These are phyloP conservation scores for Cassiopea xamachana DNA, from an alignment of 30 jellyfish, hydroid and myxozoan genomes.

Conservation along the genomic window DNA sequence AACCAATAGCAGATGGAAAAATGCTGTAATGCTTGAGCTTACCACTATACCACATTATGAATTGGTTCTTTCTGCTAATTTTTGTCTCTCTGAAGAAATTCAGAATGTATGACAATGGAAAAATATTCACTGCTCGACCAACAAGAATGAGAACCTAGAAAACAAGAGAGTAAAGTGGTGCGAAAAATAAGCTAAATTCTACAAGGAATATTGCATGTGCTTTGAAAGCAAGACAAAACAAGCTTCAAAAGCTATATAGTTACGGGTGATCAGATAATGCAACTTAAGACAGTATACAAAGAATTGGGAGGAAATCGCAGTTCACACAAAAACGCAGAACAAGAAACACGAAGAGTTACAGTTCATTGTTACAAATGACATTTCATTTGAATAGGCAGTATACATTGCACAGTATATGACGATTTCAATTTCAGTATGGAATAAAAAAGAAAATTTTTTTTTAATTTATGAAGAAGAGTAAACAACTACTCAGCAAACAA, in stretches of 20 bases:
- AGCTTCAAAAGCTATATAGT: slow-evolving; percentile 53
- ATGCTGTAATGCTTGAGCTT: neutral
- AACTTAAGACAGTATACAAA: too few relatives aligned
- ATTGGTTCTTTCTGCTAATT: slow-evolving; percentile 81
- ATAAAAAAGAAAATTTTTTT: too few relatives aligned
- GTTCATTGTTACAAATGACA: too few relatives aligned
- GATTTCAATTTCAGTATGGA: too few relatives aligned
- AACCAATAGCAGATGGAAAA: neutral
- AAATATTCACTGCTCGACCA: slow-evolving; percentile 94
- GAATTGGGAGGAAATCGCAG: too few relatives aligned
- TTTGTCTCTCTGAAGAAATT: slow-evolving; percentile 93
- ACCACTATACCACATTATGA: slow-evolving; percentile 99
- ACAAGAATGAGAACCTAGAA: slow-evolving; percentile 83
- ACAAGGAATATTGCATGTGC: neutral
- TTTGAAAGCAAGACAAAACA: neutral
- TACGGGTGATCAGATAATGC: neutral
- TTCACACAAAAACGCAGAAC: too few relatives aligned
- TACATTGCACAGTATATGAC: too few relatives aligned
- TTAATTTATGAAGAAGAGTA: too few relatives aligned
- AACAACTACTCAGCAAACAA: too few relatives aligned
- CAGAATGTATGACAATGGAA: slow-evolving; percentile 86
- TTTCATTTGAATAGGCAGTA: too few relatives aligned
- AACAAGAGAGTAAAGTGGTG: neutral
- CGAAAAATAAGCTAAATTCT: too few relatives aligned
- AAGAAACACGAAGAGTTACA: too few relatives aligned